Base-by-base conservation (phyloP, 2,113 vertebrate genomes). In the Phycodurus eques region DNA sequence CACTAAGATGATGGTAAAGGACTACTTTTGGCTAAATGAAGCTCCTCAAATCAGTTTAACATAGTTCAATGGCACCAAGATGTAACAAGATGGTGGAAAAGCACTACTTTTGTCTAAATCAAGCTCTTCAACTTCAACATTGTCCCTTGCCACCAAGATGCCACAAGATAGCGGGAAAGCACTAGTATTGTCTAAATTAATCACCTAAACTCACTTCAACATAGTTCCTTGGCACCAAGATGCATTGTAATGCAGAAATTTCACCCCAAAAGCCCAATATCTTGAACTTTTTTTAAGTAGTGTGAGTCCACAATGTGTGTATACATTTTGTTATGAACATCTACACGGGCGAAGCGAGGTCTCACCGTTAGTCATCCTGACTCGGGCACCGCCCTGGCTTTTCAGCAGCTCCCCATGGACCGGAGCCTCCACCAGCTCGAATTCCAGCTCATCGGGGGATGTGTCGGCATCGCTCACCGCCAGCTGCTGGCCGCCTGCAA, bases 361-460 rank as follows among this genome's bases (percentile, higher is more conserved):
- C 89, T 84, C 90, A 98, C 97, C 96, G 64, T 90, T 87, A 59
- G 67, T 79, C 95, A 99, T 86, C 69, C 47, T 89, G 10, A 77
- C 85, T 61, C 88, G 91, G 35, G 85, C 44, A n/a, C 67, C 89
- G 17, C 85, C 42, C 0, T 90, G 86, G 8, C 86, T 84, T 83
- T 89, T 96, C 0, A 95, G 74, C 51, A 99, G 88, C 0, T 86
- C 39, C 10, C 98, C 98, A 0, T 95, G 93, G 19, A 12, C 68
- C 0, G 98, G 98, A 49, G 93, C 90, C n/a, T 94, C 93, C 68
- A 93, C 93, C 79, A 99, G 90, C 90, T 98, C 94, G 68, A 99
- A 99, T 89, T 94, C 92, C 79, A 99, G 91, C 6, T 95, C 95
- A 62, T 96, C 94, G 0, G 95, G 93, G 44, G 89, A 76, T 2